These are phyloP conservation scores for Stichodactyla mertensii DNA, from an alignment of 64 coral and sea anemone genomes.

Conservation along the genomic window DNA sequence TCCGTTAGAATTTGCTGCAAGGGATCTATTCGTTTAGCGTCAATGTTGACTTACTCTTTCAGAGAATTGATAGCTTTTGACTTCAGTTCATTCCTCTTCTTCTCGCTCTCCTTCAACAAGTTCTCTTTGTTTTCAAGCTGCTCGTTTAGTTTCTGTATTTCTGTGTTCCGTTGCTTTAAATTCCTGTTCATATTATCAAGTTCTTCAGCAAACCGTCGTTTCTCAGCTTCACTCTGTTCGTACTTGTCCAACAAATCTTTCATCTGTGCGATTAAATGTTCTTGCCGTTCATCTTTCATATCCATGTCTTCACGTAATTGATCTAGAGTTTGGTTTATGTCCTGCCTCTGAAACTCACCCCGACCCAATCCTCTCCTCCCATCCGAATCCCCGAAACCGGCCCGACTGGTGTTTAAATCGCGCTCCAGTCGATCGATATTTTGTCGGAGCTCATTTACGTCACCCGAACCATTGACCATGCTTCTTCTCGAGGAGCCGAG, in stretches of 20 bases:
- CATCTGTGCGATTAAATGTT: conserved; percentile 71
- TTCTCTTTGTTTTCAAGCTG: conserved; percentile 73
- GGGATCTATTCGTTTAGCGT: too few species aligned
- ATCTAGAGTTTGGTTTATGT: conserved; percentile 63
- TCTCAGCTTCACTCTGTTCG: conserved; percentile 71
- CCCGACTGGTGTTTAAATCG: conserved; percentile 46
- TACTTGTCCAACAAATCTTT: conserved; percentile 60
- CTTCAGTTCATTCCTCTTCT: conserved; percentile 83
- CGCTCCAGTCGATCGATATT: conserved; percentile 71
- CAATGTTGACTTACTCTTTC: conserved; percentile 77
- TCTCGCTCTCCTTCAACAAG: conserved; percentile 81
- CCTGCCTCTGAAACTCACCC: conserved; percentile 12
- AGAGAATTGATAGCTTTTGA: conserved; percentile 74
- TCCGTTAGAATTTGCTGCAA: too few species aligned
- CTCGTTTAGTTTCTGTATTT: conserved; percentile 52
- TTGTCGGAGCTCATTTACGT: conserved; percentile 50
- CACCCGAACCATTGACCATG: conserved; percentile 27
- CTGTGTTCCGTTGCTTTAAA: conserved; percentile 56
- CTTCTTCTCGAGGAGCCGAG: conserved; percentile 24
- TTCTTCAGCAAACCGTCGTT: conserved; percentile 40
- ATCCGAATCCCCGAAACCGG: conserved; percentile 48
- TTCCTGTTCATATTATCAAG: conserved; percentile 56
- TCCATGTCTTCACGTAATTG: conserved; percentile 71
- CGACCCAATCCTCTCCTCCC: conserved; percentile 28
- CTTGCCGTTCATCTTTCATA: conserved; percentile 76